Conservation (phyloP, 1,140 invertebrate genomes). For the Zaprionus tsacasi region DNA sequence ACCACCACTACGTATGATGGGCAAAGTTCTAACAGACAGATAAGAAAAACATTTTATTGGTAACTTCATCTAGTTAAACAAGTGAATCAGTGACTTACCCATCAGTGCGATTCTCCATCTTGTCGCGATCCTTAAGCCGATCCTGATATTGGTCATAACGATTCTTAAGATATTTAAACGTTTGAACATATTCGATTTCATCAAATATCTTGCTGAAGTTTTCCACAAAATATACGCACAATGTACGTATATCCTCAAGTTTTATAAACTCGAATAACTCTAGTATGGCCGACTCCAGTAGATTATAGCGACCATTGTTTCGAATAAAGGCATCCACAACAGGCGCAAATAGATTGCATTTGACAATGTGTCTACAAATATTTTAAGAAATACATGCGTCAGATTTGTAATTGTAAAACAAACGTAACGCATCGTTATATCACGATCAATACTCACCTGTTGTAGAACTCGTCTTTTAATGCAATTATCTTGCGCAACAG, state of each 20-base stretch:
- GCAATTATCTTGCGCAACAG: constrained; percentile 99
- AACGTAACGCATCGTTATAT: no score
- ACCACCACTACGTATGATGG: constrained; percentile 91
- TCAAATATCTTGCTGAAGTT: constrained; percentile 97
- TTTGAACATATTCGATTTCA: constrained; percentile 98
- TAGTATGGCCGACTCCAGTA: constrained; percentile 98
- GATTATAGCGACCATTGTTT: constrained; percentile 99
- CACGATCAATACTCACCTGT: constrained; percentile 85
- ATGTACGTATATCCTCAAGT: constrained; percentile 97
- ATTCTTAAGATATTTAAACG: constrained; percentile 95
- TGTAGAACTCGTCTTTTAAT: constrained; percentile 99
- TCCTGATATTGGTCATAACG: constrained; percentile 98
- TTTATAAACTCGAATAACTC: constrained; percentile 99
- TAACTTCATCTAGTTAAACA: neutral
- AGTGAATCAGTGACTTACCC: constrained; percentile 84
- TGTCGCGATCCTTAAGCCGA: constrained; percentile 92
- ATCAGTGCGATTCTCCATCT: constrained; percentile 87
- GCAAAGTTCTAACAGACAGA: constrained; percentile 86
- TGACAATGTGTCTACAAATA: constrained; percentile 93
- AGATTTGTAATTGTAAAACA: neutral
- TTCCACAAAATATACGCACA: constrained; percentile 97
- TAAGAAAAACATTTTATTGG: constrained; percentile 5
- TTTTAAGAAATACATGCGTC: neutral
- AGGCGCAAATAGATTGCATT: constrained; percentile 97
- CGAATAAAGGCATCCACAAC: constrained; percentile 98